Evolutionary conservation across 2,797 vertebrate species (phyloP), one percentile per base, ranked within the genome.

Genomic region (Thaleichthys pacificus): DNA sequence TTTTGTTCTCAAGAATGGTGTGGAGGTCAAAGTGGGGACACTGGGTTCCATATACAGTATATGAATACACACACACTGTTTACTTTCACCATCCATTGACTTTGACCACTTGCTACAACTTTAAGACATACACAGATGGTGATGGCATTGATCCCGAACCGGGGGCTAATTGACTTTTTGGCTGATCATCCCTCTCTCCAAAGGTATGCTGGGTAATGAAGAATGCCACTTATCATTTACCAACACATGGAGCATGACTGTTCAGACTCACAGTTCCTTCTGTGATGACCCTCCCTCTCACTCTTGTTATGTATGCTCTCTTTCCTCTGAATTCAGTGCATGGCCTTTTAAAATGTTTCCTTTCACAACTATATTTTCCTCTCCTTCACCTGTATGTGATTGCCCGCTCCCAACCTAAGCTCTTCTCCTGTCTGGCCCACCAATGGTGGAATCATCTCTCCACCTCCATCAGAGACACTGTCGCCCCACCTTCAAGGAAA

Each of bases 151-250:
- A 51, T 51, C 49, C 12, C 14, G 12, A 14, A 3, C 61, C 68
- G 61, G 26, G 28, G 57, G 68, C 38, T 66, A 69, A 73, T 73
- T 70, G 26, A 69, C 76, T 74, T 68, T 66, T 74, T 26, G 22
- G 30, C 61, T 42, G 17, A 49, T 65, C 35, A 42, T 67, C 64
- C 28, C 28, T 32, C 17, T 30, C 61, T 56, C 17, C 51, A 19
- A 51, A 56, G 51, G 51, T 9, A 56, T 56, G 51, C 19, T n/a
- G 51, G 51, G 51, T 56, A 56, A 56, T 56, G 51, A 56, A 56
- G 51, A n/a, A 17, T 56, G 51, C 19, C 51, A 56, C 51, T n/a
- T n/a, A 56, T 56, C 19, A 56, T n/a, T 17, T 17, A 56, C 5
- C 51, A 47, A 56, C 51, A 56, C 51, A 56, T 17, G 51, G 51